Percentiles rank a stretch among this genome's conserved stretches.
Conservation (phyloP, 1,140 invertebrate genomes). For the Aradophagus sp. region DNA sequence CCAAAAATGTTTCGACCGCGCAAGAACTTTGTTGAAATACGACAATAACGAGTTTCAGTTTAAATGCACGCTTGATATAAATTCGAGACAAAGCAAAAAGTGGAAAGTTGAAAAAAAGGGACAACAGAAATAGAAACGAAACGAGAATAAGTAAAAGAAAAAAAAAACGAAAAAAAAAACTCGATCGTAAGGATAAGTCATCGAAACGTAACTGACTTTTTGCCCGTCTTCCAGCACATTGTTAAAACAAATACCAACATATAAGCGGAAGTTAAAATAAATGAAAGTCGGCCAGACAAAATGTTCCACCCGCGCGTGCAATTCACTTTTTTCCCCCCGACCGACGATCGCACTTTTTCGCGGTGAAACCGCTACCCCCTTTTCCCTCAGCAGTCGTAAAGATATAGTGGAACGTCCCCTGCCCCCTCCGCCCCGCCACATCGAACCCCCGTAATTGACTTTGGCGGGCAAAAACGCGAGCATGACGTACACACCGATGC, state of each 20-base stretch:
- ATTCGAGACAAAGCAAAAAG: no score
- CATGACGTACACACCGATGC: no score
- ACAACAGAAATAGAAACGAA: no score
- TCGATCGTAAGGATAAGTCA: slow-evolving; percentile 4
- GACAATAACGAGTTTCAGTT: no score
- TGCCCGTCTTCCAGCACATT: slow-evolving; percentile 1
- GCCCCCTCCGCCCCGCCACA: neutral
- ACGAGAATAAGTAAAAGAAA: slow-evolving; percentile 1
- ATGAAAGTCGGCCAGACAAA: slow-evolving; percentile 23
- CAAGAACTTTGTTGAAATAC: no score
- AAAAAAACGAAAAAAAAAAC: neutral
- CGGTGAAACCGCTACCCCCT: slow-evolving; percentile 22
- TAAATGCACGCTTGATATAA: no score
- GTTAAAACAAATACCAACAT: slow-evolving; percentile 28
- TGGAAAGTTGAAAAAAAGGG: no score
- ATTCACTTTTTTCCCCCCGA: slow-evolving; percentile 24
- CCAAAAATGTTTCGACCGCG: no score
- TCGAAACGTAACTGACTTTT: slow-evolving; percentile 5
- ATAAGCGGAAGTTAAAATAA: slow-evolving; percentile 33
- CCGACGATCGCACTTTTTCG: slow-evolving; percentile 18
- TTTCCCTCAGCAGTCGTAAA: slow-evolving; percentile 43
- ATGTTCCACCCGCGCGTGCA: slow-evolving; percentile 24
- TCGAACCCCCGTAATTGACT: slow-evolving; percentile 32
- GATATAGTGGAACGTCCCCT: slow-evolving; percentile 10
- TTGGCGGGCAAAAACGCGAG: slow-evolving; percentile 9